Percentiles rank a stretch among this genome's conserved stretches.
These are phyloP conservation scores for Oryctolagus cuniculus DNA, from an alignment of 2,113 vertebrate species.

Conservation along the genomic window DNA sequence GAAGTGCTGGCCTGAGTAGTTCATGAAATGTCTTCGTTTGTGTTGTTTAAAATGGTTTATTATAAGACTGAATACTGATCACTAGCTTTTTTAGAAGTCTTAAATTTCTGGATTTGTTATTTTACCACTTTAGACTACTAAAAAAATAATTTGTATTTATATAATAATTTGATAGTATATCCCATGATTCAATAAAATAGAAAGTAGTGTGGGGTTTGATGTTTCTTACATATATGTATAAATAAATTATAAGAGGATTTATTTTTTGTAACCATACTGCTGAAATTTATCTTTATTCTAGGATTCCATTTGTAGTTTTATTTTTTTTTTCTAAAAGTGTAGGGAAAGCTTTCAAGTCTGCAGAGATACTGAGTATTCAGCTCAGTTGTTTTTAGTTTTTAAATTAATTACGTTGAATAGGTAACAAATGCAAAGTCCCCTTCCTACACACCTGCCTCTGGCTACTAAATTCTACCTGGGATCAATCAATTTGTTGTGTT, in stretches of 20 bases:
- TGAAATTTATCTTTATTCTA: conserved; percentile 60
- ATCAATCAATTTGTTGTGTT: background rate
- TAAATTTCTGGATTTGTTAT: conserved; percentile 59
- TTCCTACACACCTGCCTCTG: background rate
- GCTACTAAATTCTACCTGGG: background rate
- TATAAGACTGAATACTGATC: conserved; percentile 41
- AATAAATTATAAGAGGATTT: conserved; percentile 40
- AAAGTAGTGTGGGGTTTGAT: conserved; percentile 43
- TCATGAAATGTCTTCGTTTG: background rate
- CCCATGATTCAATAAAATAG: conserved; percentile 64
- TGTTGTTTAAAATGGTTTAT: conserved; percentile 11
- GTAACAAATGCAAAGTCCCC: conserved; percentile 37
- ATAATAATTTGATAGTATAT: conserved; percentile 48
- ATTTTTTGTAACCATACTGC: conserved; percentile 45
- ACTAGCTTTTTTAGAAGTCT: conserved; percentile 50
- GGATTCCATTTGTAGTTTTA: background rate
- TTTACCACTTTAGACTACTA: conserved; percentile 57
- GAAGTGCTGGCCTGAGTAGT: conserved; percentile 9
- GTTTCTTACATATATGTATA: background rate
- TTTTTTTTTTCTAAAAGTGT: conserved; percentile 43
- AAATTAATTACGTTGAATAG: conserved; percentile 53
- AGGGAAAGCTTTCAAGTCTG: conserved; percentile 18
- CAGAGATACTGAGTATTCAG: background rate
- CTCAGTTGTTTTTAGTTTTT: conserved; percentile 53
- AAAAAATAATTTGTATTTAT: conserved; percentile 60